Conservation (phyloP, 2,888 invertebrate species). For the Cheilosia vulpina region DNA sequence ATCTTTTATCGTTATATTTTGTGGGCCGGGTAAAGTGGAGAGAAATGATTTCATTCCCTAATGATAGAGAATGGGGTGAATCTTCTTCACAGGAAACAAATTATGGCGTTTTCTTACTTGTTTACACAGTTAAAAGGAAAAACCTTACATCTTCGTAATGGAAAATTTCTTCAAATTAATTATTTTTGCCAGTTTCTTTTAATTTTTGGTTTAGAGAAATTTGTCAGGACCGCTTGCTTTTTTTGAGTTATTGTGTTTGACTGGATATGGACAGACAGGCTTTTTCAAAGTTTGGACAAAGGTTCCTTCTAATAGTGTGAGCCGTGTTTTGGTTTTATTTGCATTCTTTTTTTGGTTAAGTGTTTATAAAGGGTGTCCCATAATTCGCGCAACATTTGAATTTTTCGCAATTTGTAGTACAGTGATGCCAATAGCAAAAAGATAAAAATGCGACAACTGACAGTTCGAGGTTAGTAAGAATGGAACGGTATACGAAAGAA, state of each 20-base stretch:
- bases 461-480: too few species aligned
- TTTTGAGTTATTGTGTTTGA: neutral
- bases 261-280: too few species aligned
- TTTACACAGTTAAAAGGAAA: conserved; percentile 54
- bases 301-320: too few species aligned
- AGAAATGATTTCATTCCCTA: conserved; percentile 48
- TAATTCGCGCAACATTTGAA: too few species aligned
- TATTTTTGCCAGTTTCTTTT: conserved; percentile 1
- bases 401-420: too few species aligned
- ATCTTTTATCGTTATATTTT: conserved; percentile 40
- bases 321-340: too few species aligned
- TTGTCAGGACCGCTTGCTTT: neutral
- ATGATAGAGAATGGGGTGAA: conserved; percentile 54
- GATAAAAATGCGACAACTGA: too few species aligned
- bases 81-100: conserved; percentile 59
- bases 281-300: neutral
- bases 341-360: too few species aligned
- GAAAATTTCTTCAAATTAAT: conserved; percentile 36
- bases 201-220: neutral
- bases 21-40: conserved; percentile 9
- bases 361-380: too few species aligned
- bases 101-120: conserved; percentile 52
- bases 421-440: too few species aligned
- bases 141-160: conserved; percentile 42
- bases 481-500: too few species aligned